A percentile compares a stretch with the other conserved stretches of the same genome.
Conservation (phyloP, 2,113 vertebrate genomes). For the Glaucomys volans region DNA sequence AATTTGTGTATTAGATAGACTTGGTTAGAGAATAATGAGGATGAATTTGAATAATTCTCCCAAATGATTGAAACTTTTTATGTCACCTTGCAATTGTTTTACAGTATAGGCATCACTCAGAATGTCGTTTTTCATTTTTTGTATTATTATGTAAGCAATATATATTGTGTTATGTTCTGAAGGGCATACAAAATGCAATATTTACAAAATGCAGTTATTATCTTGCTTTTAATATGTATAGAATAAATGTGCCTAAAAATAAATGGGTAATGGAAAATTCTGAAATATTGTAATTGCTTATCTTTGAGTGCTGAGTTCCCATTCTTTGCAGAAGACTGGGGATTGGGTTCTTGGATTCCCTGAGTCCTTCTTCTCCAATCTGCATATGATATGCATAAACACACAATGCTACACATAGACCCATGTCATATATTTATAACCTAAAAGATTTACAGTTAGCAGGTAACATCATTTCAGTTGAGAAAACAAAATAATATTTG, state of each 20-base stretch:
- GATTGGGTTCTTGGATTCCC: not conserved
- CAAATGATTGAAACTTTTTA: not conserved
- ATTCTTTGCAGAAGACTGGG: not conserved
- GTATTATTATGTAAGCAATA: not conserved
- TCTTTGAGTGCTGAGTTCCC: conserved; percentile 14
- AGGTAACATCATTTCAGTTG: not conserved
- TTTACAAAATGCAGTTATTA: conserved; percentile 5
- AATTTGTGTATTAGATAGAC: conserved; percentile 25
- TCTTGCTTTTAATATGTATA: conserved; percentile 13
- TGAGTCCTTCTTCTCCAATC: not conserved
- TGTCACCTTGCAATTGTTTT: not conserved
- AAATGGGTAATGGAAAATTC: conserved; percentile 64
- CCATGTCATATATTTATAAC: not conserved
- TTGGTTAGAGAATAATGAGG: not conserved
- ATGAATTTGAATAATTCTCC: not conserved
- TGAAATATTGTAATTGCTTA: conserved; percentile 54
- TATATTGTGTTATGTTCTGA: not conserved
- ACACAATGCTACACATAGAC: not conserved
- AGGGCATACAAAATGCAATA: not conserved
- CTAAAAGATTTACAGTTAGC: not conserved
- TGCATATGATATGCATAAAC: not conserved
- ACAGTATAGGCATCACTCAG: not conserved
- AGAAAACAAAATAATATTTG: not conserved
- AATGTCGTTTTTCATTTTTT: not conserved
- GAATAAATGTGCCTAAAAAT: conserved; percentile 68